Evolutionary conservation across 2,797 vertebrate species (phyloP).

Genomic region (Clarias laeviceps): DNA sequence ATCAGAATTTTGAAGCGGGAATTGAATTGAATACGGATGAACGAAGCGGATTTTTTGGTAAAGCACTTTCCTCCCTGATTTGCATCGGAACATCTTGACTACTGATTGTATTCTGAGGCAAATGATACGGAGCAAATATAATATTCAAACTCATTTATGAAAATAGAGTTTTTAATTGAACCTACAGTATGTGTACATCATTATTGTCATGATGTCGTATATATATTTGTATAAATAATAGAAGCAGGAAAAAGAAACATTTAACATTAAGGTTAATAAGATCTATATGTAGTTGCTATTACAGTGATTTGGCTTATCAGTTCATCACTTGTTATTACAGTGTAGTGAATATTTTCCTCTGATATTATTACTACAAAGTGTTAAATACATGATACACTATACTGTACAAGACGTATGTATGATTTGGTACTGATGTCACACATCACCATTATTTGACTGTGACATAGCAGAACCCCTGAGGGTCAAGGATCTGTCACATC

Average conservation of each 20-base stretch:
- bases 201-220: background rate
- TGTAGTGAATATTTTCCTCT: background rate
- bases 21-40: background rate
- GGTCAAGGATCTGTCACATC: constrained; percentile 9
- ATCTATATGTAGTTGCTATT: background rate
- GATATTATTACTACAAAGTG: background rate
- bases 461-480: background rate
- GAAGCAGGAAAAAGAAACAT: background rate
- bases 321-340: background rate
- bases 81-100: background rate
- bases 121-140: background rate
- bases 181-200: too few relatives aligned
- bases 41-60: background rate
- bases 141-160: background rate
- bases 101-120: background rate
- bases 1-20: background rate
- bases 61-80: background rate
- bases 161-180: background rate
- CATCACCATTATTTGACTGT: constrained; percentile 11
- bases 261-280: background rate
- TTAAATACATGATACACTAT: background rate
- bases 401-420: background rate
- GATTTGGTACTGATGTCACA: background rate
- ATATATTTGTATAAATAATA: background rate
- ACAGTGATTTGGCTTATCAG: background rate